Conservation (phyloP, 2,113 vertebrate genomes). For the Kryptolebias marmoratus region DNA sequence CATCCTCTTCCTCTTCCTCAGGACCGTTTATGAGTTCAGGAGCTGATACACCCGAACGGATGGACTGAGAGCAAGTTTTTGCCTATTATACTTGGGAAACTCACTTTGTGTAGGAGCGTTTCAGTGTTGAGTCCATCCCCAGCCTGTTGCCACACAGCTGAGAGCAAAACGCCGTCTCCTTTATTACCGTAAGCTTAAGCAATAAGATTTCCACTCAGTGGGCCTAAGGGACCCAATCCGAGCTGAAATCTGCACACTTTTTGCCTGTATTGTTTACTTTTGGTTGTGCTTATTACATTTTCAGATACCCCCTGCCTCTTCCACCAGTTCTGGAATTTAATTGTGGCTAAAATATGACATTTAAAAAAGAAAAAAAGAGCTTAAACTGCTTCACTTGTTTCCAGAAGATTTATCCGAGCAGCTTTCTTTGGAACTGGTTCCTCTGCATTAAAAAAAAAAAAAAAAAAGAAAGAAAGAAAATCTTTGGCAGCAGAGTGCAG, state of each 20-base stretch:
- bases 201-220: slow-evolving; percentile 1
- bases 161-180: slow-evolving; percentile 5
- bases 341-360: background rate
- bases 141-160: slow-evolving; percentile 9
- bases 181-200: slow-evolving; percentile 1
- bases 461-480: slow-evolving; percentile 20
- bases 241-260: slow-evolving; percentile 1
- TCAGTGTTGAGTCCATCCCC: slow-evolving; percentile 11
- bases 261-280: slow-evolving; percentile 12
- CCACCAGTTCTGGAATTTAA: background rate
- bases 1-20: too few relatives aligned
- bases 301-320: background rate
- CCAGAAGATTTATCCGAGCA: slow-evolving; percentile 5
- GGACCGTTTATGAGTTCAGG: too few relatives aligned
- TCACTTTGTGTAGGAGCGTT: slow-evolving; percentile 8
- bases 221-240: slow-evolving; percentile 6
- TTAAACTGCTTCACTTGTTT: slow-evolving; percentile 12
- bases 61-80: too few relatives aligned
- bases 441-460: too few relatives aligned
- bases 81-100: too few relatives aligned
- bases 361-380: background rate
- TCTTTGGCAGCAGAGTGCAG: background rate
- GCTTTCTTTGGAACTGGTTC: slow-evolving; percentile 29
- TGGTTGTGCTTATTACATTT: slow-evolving; percentile 9
- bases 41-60: too few relatives aligned